Conservation (phyloP, 2,888 invertebrate species). For the Hyalella azteca region DNA sequence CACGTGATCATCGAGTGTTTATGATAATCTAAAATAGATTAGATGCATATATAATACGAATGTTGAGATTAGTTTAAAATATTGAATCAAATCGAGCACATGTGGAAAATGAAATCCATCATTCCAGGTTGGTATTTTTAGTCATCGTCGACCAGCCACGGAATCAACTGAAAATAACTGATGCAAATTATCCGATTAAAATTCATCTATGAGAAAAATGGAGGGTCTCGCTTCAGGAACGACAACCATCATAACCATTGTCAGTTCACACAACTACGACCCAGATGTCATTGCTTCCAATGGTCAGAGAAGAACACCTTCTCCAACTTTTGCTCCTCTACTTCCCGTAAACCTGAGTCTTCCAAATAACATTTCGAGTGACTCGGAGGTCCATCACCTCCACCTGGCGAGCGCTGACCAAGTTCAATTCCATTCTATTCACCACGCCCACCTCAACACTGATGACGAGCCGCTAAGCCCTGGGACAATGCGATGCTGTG, state of each 20-base stretch:
- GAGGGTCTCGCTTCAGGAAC: constrained; percentile 8
- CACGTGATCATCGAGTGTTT: too few species aligned
- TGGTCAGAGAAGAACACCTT: constrained; percentile 45
- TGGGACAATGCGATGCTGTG: constrained; percentile 33
- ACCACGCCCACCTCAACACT: neutral
- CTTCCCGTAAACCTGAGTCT: constrained; percentile 57
- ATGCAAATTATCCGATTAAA: too few species aligned
- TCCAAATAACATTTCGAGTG: neutral
- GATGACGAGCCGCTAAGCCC: constrained; percentile 23
- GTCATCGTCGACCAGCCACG: too few species aligned
- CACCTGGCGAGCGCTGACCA: neutral
- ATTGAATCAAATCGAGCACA: too few species aligned
- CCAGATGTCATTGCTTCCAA: constrained; percentile 38
- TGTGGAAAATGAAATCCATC: too few species aligned
- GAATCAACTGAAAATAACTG: too few species aligned
- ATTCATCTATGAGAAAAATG: too few species aligned
- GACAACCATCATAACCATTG: constrained; percentile 23
- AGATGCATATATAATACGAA: too few species aligned
- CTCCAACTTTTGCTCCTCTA: constrained; percentile 56
- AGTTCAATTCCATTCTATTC: neutral
- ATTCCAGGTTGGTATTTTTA: too few species aligned
- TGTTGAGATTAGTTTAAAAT: too few species aligned
- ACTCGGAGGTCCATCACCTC: neutral
- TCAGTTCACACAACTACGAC: constrained; percentile 38
- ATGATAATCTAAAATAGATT: too few species aligned